Conservation (phyloP, 2,888 invertebrate species). For the Dioctria rufipes region DNA sequence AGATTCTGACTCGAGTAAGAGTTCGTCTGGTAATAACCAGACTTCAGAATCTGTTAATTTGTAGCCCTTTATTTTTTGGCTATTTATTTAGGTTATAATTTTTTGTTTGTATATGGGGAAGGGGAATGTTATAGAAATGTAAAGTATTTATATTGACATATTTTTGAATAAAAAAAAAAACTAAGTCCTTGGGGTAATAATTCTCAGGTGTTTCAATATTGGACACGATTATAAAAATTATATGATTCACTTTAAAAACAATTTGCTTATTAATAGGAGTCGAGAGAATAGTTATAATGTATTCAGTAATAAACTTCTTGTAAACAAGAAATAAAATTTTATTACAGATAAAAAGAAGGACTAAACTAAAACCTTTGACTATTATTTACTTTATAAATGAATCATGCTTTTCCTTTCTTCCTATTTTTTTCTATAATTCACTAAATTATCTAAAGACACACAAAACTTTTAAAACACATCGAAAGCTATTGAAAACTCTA, state of each 20-base stretch:
- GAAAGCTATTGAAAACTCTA: constrained; percentile 30
- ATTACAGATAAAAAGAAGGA: background rate
- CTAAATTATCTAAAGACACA: constrained; percentile 15
- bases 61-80: too few relatives aligned
- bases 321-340: background rate
- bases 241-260: background rate
- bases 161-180: too few relatives aligned
- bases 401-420: constrained; percentile 10
- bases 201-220: too few relatives aligned
- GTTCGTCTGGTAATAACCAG: too few relatives aligned
- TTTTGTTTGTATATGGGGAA: too few relatives aligned
- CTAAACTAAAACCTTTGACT: background rate
- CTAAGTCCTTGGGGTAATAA: too few relatives aligned
- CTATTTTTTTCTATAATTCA: constrained; percentile 16
- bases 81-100: too few relatives aligned
- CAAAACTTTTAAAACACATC: constrained; percentile 18
- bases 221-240: too few relatives aligned
- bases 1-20: too few relatives aligned
- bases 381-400: background rate
- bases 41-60: too few relatives aligned
- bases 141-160: too few relatives aligned
- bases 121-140: too few relatives aligned
- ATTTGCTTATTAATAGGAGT: background rate
- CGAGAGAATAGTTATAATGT: background rate
- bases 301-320: constrained; percentile 21